Evolutionary conservation across 2,797 vertebrate species (phyloP).

Genomic region (Halcyon smyrnensis): DNA sequence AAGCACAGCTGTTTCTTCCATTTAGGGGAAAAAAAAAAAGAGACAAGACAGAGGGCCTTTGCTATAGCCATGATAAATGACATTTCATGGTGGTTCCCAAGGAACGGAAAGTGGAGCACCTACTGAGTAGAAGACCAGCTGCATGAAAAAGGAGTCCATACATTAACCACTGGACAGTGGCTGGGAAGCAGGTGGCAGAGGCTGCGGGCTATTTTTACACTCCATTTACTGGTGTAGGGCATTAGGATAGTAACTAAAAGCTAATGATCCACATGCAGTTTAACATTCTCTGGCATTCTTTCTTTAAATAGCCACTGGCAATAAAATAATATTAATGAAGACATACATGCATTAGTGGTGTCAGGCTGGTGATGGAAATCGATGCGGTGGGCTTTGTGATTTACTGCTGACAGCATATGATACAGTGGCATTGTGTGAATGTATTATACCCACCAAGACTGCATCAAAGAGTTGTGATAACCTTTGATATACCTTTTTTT

Average conservation of each 20-base stretch:
- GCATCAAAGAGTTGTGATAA: conserved; percentile 18
- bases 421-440: neutral
- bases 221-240: conserved; percentile 74
- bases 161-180: conserved; percentile 75
- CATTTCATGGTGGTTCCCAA: conserved; percentile 34
- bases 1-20: conserved; percentile 60
- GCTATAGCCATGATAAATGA: conserved; percentile 67
- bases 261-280: conserved; percentile 73
- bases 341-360: conserved; percentile 47
- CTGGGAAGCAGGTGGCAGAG: conserved; percentile 80
- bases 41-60: neutral
- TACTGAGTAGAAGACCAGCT: conserved; percentile 78
- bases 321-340: conserved; percentile 79
- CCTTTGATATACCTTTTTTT: neutral
- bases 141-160: conserved; percentile 74
- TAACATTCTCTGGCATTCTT: conserved; percentile 68
- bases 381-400: neutral
- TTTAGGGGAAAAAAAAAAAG: neutral
- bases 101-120: conserved; percentile 63
- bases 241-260: conserved; percentile 76
- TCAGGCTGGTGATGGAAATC: conserved; percentile 57
- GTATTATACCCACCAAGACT: neutral
- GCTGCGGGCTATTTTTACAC: conserved; percentile 78
- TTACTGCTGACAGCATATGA: conserved; percentile 7
- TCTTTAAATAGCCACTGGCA: conserved; percentile 71